phyloP scores from a whole-genome alignment of 2,888 invertebrate species.

The Troides aeacus region DNA sequence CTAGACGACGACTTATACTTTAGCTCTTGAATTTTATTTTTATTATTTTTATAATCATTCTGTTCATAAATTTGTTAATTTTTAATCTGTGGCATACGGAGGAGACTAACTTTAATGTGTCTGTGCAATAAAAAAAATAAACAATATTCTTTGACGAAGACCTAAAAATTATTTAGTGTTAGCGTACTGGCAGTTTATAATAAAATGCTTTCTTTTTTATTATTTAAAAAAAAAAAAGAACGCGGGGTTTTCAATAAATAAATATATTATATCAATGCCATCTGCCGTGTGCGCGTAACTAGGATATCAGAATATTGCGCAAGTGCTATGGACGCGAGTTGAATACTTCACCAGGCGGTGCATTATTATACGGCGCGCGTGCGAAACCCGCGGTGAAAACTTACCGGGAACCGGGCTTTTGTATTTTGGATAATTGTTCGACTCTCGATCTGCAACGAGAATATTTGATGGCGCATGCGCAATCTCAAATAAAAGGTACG shows the following conservation, averaged over 20 bases:
- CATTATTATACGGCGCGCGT: conserved; percentile 33
- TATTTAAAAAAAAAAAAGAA: neutral
- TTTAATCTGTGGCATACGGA: too few species aligned
- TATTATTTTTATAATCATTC: too few species aligned
- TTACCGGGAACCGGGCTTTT: conserved; percentile 31
- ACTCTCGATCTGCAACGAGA: conserved; percentile 20
- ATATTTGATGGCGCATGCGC: conserved; percentile 23
- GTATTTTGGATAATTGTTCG: conserved; percentile 29
- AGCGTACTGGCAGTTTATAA: neutral
- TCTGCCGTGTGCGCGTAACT: conserved; percentile 29
- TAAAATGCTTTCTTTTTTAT: neutral
- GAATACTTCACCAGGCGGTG: conserved; percentile 35
- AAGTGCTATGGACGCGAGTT: conserved; percentile 38
- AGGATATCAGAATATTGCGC: conserved; percentile 46
- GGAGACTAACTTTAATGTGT: too few species aligned
- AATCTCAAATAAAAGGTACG: neutral
- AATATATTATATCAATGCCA: conserved; percentile 22
- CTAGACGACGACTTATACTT: too few species aligned
- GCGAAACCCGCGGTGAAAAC: conserved; percentile 31
- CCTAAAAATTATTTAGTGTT: neutral
- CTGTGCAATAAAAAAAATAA: too few species aligned
- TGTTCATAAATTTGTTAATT: too few species aligned
- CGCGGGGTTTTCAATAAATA: neutral
- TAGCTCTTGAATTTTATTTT: too few species aligned
- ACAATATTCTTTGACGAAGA: too few species aligned